Evolutionary conservation across 2,888 invertebrate genomes (phyloP).

Genomic region (Nymphalis urticae): DNA sequence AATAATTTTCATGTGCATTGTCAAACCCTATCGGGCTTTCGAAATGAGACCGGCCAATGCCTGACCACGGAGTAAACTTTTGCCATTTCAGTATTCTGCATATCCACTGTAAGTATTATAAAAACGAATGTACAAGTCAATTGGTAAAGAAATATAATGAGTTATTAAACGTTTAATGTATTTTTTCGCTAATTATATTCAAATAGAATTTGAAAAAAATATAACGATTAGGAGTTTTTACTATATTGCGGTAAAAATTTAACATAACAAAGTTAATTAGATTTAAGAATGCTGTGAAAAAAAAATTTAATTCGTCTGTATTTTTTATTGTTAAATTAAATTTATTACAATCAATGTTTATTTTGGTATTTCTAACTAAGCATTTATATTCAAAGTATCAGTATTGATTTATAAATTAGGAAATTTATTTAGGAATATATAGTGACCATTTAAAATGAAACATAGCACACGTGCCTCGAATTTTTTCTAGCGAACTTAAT

Average conservation of each 20-base stretch:
- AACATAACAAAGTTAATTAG: too few species aligned
- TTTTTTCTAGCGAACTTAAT: slow-evolving; percentile 29
- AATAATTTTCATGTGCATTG: slow-evolving; percentile 79
- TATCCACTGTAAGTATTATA: slow-evolving; percentile 32
- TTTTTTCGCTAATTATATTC: not conserved
- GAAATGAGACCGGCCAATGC: slow-evolving; percentile 65
- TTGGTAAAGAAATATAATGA: slow-evolving; percentile 35
- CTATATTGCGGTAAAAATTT: too few species aligned
- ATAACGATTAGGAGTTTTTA: too few species aligned
- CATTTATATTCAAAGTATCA: too few species aligned
- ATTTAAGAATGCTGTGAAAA: too few species aligned
- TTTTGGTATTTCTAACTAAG: too few species aligned
- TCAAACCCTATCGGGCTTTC: slow-evolving; percentile 75
- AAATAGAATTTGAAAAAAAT: too few species aligned
- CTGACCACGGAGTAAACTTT: slow-evolving; percentile 67
- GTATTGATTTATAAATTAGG: not conserved
- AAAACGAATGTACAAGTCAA: slow-evolving; percentile 40
- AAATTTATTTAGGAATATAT: slow-evolving; percentile 19
- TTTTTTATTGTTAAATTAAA: too few species aligned
- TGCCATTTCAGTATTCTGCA: slow-evolving; percentile 58
- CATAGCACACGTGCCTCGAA: slow-evolving; percentile 26
- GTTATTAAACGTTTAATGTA: not conserved
- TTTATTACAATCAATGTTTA: too few species aligned
- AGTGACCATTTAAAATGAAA: slow-evolving; percentile 18
- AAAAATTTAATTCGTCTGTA: too few species aligned